phyloP scores from a whole-genome alignment of 2,888 invertebrate species.

The Amphimallon solstitiale region DNA sequence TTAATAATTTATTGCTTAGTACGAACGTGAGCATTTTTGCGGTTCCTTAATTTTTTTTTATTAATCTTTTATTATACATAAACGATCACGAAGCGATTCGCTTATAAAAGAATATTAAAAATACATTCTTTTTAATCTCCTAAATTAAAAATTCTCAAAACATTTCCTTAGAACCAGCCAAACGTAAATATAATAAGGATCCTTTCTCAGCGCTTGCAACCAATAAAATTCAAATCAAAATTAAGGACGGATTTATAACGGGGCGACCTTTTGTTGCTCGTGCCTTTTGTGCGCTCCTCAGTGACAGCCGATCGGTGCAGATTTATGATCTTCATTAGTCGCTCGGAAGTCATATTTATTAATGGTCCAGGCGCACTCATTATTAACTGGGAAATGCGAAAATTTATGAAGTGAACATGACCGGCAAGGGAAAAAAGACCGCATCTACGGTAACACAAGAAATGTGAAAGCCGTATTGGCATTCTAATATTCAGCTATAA shows the following conservation, averaged over 20 bases:
- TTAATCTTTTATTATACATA: no score
- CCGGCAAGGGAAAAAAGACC: no score
- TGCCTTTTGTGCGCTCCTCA: constrained; percentile 7
- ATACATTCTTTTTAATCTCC: no score
- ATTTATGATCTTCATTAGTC: constrained; percentile 32
- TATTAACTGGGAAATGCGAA: constrained; percentile 11
- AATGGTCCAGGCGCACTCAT: constrained; percentile 17
- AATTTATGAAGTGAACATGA: constrained; percentile 22
- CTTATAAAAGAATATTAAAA: no score
- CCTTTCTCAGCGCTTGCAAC: constrained; percentile 1
- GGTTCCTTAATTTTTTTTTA: no score
- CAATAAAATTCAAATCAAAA: constrained; percentile 31
- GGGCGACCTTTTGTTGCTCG: constrained; percentile 26
- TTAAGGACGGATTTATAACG: constrained; percentile 29
- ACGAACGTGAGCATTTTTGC: no score
- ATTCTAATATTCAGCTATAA: no score
- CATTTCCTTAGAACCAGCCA: neutral
- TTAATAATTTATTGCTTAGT: no score
- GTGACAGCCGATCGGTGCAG: constrained; percentile 24
- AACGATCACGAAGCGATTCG: no score
- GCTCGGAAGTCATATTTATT: constrained; percentile 31
- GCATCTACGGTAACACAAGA: no score
- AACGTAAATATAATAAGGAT: constrained; percentile 12
- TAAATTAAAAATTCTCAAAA: neutral
- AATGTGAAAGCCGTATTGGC: no score